Percentiles rank a stretch among this genome's conserved stretches.
phyloP scores from a whole-genome alignment of 1,140 invertebrate species.

The Argopecten irradians region DNA sequence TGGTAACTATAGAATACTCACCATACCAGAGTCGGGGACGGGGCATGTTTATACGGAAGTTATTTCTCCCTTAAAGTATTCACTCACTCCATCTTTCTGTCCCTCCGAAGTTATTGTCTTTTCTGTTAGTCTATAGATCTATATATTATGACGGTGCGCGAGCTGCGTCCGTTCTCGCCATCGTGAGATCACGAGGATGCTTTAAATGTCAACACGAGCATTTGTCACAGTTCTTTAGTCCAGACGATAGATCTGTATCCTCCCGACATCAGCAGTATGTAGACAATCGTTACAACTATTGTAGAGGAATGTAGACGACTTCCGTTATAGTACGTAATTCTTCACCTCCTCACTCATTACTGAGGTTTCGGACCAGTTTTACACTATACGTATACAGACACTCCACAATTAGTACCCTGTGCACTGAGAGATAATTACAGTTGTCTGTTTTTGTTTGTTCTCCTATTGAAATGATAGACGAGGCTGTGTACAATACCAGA shows the following conservation, averaged over 20 bases:
- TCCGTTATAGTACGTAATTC: neutral
- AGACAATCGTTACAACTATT: neutral
- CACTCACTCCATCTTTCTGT: neutral
- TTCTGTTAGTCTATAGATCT: neutral
- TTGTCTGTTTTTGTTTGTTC: neutral
- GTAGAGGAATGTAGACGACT: neutral
- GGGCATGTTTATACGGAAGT: neutral
- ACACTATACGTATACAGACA: neutral
- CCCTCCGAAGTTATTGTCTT: neutral
- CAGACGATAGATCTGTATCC: neutral
- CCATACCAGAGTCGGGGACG: neutral
- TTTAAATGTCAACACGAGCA: neutral
- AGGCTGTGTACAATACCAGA: neutral
- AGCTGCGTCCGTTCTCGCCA: neutral
- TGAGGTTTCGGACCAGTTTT: neutral
- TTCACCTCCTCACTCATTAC: neutral
- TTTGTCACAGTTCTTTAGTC: constrained; percentile 4
- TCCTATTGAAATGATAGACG: neutral
- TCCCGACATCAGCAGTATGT: neutral
- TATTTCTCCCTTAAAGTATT: neutral
- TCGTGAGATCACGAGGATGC: neutral
- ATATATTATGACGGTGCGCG: neutral
- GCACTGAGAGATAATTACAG: neutral
- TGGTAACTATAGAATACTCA: neutral
- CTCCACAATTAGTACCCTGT: neutral